Conservation (phyloP, 2,888 invertebrate genomes). For the Eurois occulta region DNA sequence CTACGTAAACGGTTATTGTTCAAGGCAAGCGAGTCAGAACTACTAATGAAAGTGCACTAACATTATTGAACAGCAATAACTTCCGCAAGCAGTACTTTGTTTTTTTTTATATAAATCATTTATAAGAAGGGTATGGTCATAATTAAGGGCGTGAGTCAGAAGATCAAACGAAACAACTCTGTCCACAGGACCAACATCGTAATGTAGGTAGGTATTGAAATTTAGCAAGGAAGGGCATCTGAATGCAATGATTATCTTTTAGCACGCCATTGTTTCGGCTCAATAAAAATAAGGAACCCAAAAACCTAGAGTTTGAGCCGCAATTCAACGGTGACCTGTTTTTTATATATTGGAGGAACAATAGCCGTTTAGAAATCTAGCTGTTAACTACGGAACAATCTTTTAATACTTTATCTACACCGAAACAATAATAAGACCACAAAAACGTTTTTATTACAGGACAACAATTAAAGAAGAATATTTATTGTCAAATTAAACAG, state of each 20-base stretch:
- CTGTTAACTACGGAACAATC: neutral
- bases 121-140: neutral
- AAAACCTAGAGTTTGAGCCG: constrained; percentile 9
- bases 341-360: constrained; percentile 4
- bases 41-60: no score
- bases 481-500: neutral
- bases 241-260: constrained; percentile 20
- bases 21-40: neutral
- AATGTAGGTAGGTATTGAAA: neutral
- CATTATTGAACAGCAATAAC: neutral
- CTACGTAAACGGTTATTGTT: neutral
- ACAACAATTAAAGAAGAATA: neutral
- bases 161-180: neutral
- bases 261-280: constrained; percentile 10
- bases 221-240: neutral
- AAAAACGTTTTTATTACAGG: neutral
- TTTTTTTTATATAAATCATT: neutral
- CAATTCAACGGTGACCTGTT: constrained; percentile 5
- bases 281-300: neutral
- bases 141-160: neutral
- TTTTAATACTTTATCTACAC: constrained; percentile 13
- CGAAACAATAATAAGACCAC: constrained; percentile 1
- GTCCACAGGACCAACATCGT: neutral
- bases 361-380: constrained; percentile 14
- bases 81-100: neutral